phyloP scores from a whole-genome alignment of 2,797 vertebrate species.

The Channa striata region DNA sequence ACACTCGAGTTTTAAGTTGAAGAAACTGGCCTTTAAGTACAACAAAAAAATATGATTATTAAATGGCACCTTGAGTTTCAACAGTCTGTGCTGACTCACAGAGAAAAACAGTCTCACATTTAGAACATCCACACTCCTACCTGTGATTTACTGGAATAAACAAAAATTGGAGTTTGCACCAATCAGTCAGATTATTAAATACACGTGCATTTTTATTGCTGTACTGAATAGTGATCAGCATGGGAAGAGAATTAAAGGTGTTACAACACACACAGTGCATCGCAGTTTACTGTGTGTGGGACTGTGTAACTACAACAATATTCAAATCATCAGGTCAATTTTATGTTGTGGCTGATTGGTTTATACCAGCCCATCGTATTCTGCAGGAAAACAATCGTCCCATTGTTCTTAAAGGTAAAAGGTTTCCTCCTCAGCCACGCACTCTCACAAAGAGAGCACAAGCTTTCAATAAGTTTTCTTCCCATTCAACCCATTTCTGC shows the following conservation, averaged over 20 bases:
- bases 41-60: too few relatives aligned
- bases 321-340: too few relatives aligned
- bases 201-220: too few relatives aligned
- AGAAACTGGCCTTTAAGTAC: neutral
- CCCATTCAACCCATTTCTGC: conserved; percentile 6
- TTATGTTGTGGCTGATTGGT: too few relatives aligned
- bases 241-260: neutral
- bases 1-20: too few relatives aligned
- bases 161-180: neutral
- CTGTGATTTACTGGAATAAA: neutral
- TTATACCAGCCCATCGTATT: too few relatives aligned
- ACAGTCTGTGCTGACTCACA: neutral
- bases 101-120: neutral
- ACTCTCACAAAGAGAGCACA: neutral
- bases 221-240: too few relatives aligned
- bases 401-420: neutral
- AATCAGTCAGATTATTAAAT: too few relatives aligned
- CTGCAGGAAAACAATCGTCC: neutral
- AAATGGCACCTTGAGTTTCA: neutral
- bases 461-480: conserved; percentile 2
- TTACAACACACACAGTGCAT: too few relatives aligned
- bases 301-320: too few relatives aligned
- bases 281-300: too few relatives aligned
- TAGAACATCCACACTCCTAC: neutral
- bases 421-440: neutral